Base-by-base conservation (phyloP, 2,797 vertebrate species). In the Octomys mimax region DNA sequence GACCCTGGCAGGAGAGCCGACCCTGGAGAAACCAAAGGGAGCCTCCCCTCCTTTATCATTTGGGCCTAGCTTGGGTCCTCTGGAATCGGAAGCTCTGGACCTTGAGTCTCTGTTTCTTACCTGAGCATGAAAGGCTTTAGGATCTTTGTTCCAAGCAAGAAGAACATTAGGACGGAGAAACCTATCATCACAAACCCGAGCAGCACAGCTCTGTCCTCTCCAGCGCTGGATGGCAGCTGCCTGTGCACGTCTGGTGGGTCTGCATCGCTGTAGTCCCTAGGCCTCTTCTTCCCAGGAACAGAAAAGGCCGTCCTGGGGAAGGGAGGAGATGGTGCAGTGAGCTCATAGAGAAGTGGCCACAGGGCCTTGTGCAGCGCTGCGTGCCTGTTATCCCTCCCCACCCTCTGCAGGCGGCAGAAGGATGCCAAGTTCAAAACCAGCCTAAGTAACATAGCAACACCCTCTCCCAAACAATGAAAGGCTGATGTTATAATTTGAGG, bases 141-240 rank as follows among this genome's bases (percentile, higher is more conserved):
- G 33, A 98, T 96, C 0, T 98, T 98, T 66, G 98, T 98, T 93
- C 99, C 99, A n/a, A 99, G 98, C 93, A 99, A 97, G 80, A 99
- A 99, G 98, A 99, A 99, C 99, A 99, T 99, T 92, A 99, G 98
- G 94, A 99, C 98, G 1, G 99, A 99, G 95, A 99, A 99, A 70
- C 98, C 98, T 98, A 99, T 99, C 99, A 99, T 99, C 68, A 97
- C 54, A 88, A 99, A 98, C 64, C 99, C 99, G 92, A 99, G 98
- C 79, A 99, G 98, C 75, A 98, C 14, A 52, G 99, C 99, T 85
- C 99, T 93, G 95, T 99, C 99, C 96, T 99, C 99, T 52, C 99
- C 99, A 0, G 99, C 98, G 0, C 98, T 99, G 31, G 98, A 97
- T 6, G 96, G 92, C 95, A 98, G 98, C 88, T 97, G 97, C 84